Evolutionary conservation across 2,113 vertebrate genomes (phyloP).

Genomic region (Synodontis membranacea): DNA sequence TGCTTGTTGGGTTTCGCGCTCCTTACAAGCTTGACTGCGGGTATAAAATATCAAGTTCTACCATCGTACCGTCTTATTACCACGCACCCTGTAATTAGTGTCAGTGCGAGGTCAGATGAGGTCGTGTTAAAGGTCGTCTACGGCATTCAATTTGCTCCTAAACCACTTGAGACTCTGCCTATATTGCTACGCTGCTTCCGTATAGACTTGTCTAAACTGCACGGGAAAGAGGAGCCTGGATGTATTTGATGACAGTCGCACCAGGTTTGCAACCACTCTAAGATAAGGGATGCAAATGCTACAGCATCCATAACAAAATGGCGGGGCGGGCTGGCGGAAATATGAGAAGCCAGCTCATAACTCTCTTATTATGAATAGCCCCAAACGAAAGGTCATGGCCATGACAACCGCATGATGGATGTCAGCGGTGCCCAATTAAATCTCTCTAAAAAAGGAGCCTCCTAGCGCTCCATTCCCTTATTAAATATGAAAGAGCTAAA

Average conservation of each 20-base stretch:
- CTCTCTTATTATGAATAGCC: conserved; percentile 80
- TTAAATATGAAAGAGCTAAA: conserved; percentile 79
- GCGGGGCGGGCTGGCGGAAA: conserved; percentile 65
- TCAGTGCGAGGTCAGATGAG: conserved; percentile 25
- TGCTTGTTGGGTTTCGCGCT: conserved; percentile 25
- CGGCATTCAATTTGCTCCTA: conserved; percentile 13
- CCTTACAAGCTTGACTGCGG: conserved; percentile 5
- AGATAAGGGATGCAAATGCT: conserved; percentile 55
- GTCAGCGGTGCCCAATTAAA: conserved; percentile 79
- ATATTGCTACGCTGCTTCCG: background rate
- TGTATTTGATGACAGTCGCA: conserved; percentile 6
- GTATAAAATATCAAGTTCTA: conserved; percentile 36
- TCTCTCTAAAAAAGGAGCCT: conserved; percentile 72
- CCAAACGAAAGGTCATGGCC: conserved; percentile 76
- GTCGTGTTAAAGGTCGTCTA: conserved; percentile 30
- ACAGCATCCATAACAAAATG: conserved; percentile 55
- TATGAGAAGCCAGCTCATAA: conserved; percentile 70
- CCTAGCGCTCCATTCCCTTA: conserved; percentile 71
- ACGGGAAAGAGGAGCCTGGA: conserved; percentile 21
- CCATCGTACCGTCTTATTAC: background rate
- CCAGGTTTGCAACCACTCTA: conserved; percentile 41
- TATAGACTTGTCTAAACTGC: conserved; percentile 4
- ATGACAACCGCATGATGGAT: conserved; percentile 81
- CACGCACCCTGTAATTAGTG: conserved; percentile 11
- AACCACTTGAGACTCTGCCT: background rate